Percentiles rank a stretch among this genome's conserved stretches.
Evolutionary conservation across 2,888 invertebrate species (phyloP).

Genomic region (Drosophila meridiana): DNA sequence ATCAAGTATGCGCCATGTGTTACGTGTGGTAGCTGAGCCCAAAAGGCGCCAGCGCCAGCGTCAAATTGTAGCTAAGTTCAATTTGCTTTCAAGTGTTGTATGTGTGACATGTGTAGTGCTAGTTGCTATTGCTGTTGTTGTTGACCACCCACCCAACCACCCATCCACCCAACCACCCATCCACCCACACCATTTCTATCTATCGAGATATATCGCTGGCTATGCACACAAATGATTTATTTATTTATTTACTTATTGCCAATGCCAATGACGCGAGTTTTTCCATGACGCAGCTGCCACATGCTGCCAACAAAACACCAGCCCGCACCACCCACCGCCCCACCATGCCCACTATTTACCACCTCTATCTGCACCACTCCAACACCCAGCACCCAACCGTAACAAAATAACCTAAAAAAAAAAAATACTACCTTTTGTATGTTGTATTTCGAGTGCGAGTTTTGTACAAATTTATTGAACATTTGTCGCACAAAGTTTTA

Average conservation of each 20-base stretch:
- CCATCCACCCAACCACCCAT: constrained; percentile 6
- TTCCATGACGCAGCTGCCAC: constrained; percentile 74
- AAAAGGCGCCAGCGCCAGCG: constrained; percentile 65
- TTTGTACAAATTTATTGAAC: constrained; percentile 44
- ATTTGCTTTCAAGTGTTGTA: constrained; percentile 66
- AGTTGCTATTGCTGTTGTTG: constrained; percentile 28
- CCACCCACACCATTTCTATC: constrained; percentile 31
- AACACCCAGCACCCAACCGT: neutral
- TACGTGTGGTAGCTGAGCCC: constrained; percentile 44
- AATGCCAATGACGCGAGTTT: constrained; percentile 68
- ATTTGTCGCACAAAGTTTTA: constrained; percentile 25
- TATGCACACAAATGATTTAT: constrained; percentile 73
- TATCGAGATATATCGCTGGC: constrained; percentile 57
- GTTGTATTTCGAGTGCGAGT: constrained; percentile 28
- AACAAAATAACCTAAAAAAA: constrained; percentile 7
- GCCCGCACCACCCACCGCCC: neutral
- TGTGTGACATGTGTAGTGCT: constrained; percentile 39
- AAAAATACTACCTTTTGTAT: constrained; percentile 22
- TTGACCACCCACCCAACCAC: constrained; percentile 26
- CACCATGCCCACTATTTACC: constrained; percentile 1
- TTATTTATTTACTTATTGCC: constrained; percentile 78
- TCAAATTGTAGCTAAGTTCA: constrained; percentile 54
- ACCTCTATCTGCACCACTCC: constrained; percentile 7
- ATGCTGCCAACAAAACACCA: constrained; percentile 27
- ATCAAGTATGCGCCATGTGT: constrained; percentile 74